A percentile compares a stretch with the other conserved stretches of the same genome.
Evolutionary conservation across 2,113 vertebrate species (phyloP).

Genomic region (Pollachius pollachius): DNA sequence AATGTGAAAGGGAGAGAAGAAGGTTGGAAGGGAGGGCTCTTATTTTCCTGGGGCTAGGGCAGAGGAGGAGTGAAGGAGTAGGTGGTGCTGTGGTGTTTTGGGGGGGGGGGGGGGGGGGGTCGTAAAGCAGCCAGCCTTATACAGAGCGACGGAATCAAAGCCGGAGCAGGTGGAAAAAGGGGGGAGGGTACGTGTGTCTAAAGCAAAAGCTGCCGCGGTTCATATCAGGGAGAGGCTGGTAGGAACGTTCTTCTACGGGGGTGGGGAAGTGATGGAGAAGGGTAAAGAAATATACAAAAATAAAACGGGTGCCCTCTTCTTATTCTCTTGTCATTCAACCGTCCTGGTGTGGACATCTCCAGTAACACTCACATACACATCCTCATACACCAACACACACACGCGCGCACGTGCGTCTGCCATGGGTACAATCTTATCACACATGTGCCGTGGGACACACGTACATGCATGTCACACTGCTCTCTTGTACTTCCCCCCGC

Average conservation of each 20-base stretch:
- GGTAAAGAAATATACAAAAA: too few relatives aligned
- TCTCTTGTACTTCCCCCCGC: too few relatives aligned
- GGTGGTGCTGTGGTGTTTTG: neutral
- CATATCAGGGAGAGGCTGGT: too few relatives aligned
- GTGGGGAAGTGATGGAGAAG: too few relatives aligned
- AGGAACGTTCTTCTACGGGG: too few relatives aligned
- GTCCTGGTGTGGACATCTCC: neutral
- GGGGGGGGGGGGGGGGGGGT: conserved; percentile 1
- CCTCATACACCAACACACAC: neutral
- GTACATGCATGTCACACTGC: too few relatives aligned
- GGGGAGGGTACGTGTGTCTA: neutral
- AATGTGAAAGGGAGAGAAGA: neutral
- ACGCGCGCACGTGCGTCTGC: neutral
- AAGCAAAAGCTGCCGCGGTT: neutral
- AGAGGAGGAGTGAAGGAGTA: conserved; percentile 3
- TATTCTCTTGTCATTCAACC: too few relatives aligned
- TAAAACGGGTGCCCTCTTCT: too few relatives aligned
- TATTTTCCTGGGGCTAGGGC: neutral
- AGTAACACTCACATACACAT: neutral
- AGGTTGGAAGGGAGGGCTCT: neutral
- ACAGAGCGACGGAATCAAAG: neutral
- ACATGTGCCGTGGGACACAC: neutral
- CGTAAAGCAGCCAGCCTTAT: too few relatives aligned
- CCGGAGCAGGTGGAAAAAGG: neutral
- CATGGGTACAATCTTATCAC: neutral